phyloP scores from a whole-genome alignment of 30 jellyfish, hydroid and myxozoan species.

The Hydractinia symbiolongicarpus region DNA sequence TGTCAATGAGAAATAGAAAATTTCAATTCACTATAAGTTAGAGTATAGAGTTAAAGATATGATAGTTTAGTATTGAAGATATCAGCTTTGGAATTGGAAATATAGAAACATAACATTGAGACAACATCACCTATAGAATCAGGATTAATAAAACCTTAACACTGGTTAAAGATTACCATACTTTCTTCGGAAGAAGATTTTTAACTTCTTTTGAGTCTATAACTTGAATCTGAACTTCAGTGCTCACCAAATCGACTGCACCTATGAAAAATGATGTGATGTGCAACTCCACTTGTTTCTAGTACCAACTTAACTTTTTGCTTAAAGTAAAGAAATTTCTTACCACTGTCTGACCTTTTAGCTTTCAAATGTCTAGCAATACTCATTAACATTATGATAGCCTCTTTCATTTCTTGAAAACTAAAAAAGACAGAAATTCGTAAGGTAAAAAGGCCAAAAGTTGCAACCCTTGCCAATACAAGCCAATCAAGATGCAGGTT shows the following conservation, averaged over 20 bases:
- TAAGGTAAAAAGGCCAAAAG: neutral
- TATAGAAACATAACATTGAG: too few species aligned
- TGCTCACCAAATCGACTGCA: slow-evolving; percentile 25
- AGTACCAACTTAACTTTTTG: neutral
- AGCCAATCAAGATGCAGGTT: too few species aligned
- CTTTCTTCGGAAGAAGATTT: slow-evolving; percentile 20
- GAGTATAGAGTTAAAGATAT: too few species aligned
- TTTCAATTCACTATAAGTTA: too few species aligned
- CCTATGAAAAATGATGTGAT: slow-evolving; percentile 11
- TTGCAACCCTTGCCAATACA: neutral
- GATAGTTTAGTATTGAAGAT: too few species aligned
- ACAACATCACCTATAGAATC: too few species aligned
- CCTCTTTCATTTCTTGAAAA: slow-evolving; percentile 9
- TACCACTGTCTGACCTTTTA: slow-evolving; percentile 29
- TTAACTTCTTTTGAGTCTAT: slow-evolving; percentile 13
- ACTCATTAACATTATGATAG: slow-evolving; percentile 16
- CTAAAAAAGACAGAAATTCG: neutral
- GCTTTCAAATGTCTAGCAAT: slow-evolving; percentile 22
- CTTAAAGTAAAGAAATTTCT: neutral
- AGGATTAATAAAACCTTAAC: too few species aligned
- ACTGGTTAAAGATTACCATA: neutral
- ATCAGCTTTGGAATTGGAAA: too few species aligned
- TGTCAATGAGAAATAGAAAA: too few species aligned
- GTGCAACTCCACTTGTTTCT: neutral
- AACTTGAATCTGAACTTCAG: slow-evolving; percentile 21